phyloP scores from a whole-genome alignment of 2,797 vertebrate species.

The Lacerta viridis region DNA sequence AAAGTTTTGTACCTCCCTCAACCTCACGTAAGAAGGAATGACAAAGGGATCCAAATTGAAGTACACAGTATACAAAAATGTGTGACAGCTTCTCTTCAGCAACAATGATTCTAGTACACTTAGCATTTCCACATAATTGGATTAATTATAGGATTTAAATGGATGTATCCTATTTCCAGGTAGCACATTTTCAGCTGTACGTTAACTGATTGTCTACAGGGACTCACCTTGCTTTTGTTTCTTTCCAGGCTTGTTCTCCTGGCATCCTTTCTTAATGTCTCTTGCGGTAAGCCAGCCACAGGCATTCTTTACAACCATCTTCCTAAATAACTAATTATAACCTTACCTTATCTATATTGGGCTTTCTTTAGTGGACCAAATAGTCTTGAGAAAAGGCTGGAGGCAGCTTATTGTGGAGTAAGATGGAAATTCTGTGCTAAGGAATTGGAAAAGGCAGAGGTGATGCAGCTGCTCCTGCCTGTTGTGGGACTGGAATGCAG shows the following conservation, averaged over 20 bases:
- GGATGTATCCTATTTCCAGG: background rate
- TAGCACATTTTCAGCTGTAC: background rate
- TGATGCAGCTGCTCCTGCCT: background rate
- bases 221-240: conserved; percentile 47
- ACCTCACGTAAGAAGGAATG: background rate
- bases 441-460: background rate
- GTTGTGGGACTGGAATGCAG: background rate
- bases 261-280: conserved; percentile 96
- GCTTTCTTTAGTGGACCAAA: background rate
- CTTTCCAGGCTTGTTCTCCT: conserved; percentile 93
- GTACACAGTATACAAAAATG: background rate
- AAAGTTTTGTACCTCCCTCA: background rate
- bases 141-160: background rate
- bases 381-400: background rate
- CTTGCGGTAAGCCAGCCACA: conserved; percentile 87
- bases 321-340: background rate
- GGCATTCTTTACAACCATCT: too few relatives aligned
- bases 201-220: background rate
- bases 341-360: background rate
- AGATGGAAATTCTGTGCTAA: background rate
- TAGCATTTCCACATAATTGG: background rate
- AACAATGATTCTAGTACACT: background rate
- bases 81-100: background rate
- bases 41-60: background rate
- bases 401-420: background rate